Evolutionary conservation across 2,888 invertebrate genomes (phyloP).

Genomic region (Cantharis rufa): DNA sequence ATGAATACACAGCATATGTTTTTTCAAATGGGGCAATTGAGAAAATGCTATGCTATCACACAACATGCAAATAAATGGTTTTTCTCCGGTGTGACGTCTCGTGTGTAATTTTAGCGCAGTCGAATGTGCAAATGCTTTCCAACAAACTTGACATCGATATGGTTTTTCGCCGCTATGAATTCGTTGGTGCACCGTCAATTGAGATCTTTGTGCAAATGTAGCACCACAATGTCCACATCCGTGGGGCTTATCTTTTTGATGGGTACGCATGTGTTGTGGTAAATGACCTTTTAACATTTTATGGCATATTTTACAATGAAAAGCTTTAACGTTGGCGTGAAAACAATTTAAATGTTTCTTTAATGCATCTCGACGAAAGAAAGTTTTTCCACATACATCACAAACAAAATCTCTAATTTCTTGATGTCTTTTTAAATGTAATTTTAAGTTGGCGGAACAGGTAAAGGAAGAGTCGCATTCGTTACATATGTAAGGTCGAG

Average conservation of each 20-base stretch:
- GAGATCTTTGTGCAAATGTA: constrained; percentile 81
- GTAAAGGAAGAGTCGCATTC: constrained; percentile 75
- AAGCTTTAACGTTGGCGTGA: constrained; percentile 74
- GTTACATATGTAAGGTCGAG: constrained; percentile 73
- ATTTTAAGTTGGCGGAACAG: constrained; percentile 64
- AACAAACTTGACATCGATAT: constrained; percentile 80
- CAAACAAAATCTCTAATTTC: constrained; percentile 78
- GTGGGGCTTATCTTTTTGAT: constrained; percentile 76
- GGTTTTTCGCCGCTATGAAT: constrained; percentile 86
- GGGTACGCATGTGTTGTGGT: constrained; percentile 81
- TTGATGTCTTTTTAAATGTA: constrained; percentile 71
- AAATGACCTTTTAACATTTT: constrained; percentile 81
- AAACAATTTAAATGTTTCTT: constrained; percentile 76
- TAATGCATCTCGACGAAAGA: constrained; percentile 73
- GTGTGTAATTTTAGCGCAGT: constrained; percentile 84
- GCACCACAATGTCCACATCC: constrained; percentile 79
- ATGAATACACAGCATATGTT: constrained; percentile 86
- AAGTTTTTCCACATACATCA: constrained; percentile 78
- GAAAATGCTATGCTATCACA: constrained; percentile 75
- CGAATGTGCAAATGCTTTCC: constrained; percentile 80
- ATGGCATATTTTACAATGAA: constrained; percentile 80
- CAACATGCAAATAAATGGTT: constrained; percentile 75
- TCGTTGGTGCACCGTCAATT: constrained; percentile 80
- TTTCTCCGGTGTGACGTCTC: constrained; percentile 82
- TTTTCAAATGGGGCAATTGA: constrained; percentile 84